A percentile compares a stretch with the other conserved stretches of the same genome.
These are phyloP conservation scores for Stichopus horrens DNA, from an alignment of 53 echinoderm and acorn worm species.

Conservation along the genomic window DNA sequence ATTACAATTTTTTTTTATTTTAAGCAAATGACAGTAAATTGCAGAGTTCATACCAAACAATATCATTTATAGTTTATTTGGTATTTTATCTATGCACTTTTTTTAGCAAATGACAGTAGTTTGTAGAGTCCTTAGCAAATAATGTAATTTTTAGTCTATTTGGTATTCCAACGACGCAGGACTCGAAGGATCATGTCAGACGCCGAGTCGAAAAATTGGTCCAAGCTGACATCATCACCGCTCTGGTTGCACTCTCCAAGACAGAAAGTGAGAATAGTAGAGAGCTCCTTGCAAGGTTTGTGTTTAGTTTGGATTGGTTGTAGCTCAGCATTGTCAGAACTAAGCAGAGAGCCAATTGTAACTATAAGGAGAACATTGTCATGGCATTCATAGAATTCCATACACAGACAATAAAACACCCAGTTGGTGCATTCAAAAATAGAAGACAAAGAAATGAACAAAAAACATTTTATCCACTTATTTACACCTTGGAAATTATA, in stretches of 20 bases:
- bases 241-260: conserved; percentile 84
- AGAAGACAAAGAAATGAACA: no score
- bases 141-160: background rate
- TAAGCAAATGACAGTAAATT: no score
- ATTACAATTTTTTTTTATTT: no score
- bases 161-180: conserved; percentile 27
- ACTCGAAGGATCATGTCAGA: conserved; percentile 61
- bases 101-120: background rate
- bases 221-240: conserved; percentile 78
- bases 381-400: no score
- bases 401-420: no score
- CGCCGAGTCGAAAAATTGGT: conserved; percentile 78
- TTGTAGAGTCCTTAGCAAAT: background rate
- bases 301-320: background rate
- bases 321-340: no score
- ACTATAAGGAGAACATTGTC: no score
- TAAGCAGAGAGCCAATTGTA: no score
- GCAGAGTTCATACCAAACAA: no score
- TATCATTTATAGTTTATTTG: background rate
- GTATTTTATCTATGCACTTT: background rate
- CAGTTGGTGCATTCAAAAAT: no score
- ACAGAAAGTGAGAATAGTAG: conserved; percentile 90
- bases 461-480: no score
- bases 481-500: no score
- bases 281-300: conserved; percentile 82